Base-by-base conservation (phyloP, 2,888 invertebrate genomes). In the Rhodophaea formosa region DNA sequence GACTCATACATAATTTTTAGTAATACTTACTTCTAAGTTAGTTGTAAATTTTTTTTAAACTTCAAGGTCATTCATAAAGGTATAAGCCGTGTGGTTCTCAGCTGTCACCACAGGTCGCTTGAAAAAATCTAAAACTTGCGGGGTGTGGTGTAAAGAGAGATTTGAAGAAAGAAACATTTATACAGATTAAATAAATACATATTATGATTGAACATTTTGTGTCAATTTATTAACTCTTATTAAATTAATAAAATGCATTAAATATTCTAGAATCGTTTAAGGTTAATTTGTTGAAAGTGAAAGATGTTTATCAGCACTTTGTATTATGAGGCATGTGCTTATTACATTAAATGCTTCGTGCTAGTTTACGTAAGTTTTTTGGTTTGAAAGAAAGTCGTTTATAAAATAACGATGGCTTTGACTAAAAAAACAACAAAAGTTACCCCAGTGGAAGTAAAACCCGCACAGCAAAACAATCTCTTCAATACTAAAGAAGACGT, bases 391-490 rank as follows among this genome's bases (percentile, higher is more conserved):
- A 14, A 43, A 30, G 30, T 15, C 30, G 6, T 30, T 3, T n/a
- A 29, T 23, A 35, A 44, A 8, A 45, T 45, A n/a, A 70, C 65
- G 29, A 68, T 70, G 61, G 62, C 23, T 39, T 56, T 67, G 58
- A 60, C 68, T 1, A 69, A 62, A 29, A 66, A 63, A 15, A 68
- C 64, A 56, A 69, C 77, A 30, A 80, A 77, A 76, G 73, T 80
- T 2, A 61, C 67, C 3, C 72, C 78, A 0, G 39, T 71, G 0
- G 59, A 59, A n/a, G 29, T 67, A 1, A 56, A 64, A 23, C 62
- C 61, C 8, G 47, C 59, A 5, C 72, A 71, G 57, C 62, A 62
- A 10, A 68, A 72, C 47, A 74, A 70, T 65, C 71, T 63, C 29
- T 23, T 69, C 5, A 35, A 56, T 3, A 67, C 65, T 47, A 53